phyloP scores from a whole-genome alignment of 2,113 vertebrate species.

The Candoia aspera region DNA sequence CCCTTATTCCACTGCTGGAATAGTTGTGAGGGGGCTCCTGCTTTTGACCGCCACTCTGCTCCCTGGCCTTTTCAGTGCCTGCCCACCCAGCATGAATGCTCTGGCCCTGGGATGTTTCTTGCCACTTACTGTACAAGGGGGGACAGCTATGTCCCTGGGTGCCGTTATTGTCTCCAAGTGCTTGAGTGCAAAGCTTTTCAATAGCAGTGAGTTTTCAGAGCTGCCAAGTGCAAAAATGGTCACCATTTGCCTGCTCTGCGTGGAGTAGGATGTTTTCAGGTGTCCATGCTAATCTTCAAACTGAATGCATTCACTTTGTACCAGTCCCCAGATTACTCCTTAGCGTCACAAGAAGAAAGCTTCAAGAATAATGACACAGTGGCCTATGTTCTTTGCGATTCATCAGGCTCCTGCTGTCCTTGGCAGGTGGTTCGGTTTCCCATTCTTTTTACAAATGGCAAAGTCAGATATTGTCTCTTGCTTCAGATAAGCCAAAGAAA shows the following conservation, averaged over 20 bases:
- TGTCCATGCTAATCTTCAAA: conserved; percentile 55
- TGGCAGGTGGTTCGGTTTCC: conserved; percentile 53
- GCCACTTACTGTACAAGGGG: conserved; percentile 28
- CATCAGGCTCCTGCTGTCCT: conserved; percentile 21
- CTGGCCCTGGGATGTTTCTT: not conserved
- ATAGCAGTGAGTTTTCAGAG: conserved; percentile 50
- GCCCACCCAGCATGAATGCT: conserved; percentile 35
- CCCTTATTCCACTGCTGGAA: not conserved
- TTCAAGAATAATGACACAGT: conserved; percentile 53
- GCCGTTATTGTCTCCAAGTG: conserved; percentile 69
- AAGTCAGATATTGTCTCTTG: conserved; percentile 31
- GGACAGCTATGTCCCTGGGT: conserved; percentile 61
- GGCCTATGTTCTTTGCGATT: conserved; percentile 22
- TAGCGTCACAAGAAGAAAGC: conserved; percentile 55
- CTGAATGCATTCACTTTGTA: conserved; percentile 58
- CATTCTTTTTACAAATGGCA: conserved; percentile 46
- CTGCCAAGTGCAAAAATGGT: conserved; percentile 49
- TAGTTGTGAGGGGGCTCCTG: not conserved
- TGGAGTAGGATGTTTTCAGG: conserved; percentile 59
- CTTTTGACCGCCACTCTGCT: conserved; percentile 47
- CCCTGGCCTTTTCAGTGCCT: conserved; percentile 59
- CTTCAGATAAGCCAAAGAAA: not conserved
- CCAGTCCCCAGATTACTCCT: conserved; percentile 41
- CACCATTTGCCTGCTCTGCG: conserved; percentile 47
- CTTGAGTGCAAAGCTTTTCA: conserved; percentile 62